These are phyloP conservation scores for Cryptus armator DNA, from an alignment of 2,888 invertebrate genomes.

Conservation along the genomic window DNA sequence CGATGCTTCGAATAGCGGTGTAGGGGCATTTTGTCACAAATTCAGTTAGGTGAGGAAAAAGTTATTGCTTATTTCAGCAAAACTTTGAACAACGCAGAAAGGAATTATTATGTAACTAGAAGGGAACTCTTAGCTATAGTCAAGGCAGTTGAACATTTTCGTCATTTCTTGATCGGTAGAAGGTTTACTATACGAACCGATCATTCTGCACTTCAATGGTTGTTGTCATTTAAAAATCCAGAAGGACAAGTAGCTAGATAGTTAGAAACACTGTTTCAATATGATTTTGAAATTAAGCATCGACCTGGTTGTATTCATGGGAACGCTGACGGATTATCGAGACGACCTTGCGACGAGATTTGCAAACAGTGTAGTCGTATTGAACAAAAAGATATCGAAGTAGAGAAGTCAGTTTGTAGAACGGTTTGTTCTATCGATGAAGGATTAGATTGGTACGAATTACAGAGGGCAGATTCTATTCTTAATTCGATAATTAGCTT, in stretches of 20 bases:
- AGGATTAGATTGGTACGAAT: not conserved
- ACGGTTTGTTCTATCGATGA: conserved; percentile 5
- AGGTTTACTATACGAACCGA: conserved; percentile 76
- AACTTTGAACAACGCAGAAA: conserved; percentile 29
- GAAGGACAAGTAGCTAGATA: conserved; percentile 80
- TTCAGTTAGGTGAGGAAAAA: conserved; percentile 36
- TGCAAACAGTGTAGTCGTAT: conserved; percentile 56
- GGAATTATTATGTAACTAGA: conserved; percentile 72
- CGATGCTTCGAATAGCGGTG: conserved; percentile 43
- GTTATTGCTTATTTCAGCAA: conserved; percentile 49
- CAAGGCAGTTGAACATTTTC: conserved; percentile 73
- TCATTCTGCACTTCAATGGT: conserved; percentile 78
- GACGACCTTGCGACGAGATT: conserved; percentile 66
- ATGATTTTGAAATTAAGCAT: conserved; percentile 74
- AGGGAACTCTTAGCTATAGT: conserved; percentile 75
- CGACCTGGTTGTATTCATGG: conserved; percentile 68
- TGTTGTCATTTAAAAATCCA: conserved; percentile 77
- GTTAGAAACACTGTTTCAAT: conserved; percentile 77
- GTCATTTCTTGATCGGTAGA: conserved; percentile 76
- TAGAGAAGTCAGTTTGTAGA: conserved; percentile 15
- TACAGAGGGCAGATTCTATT: conserved; percentile 24
- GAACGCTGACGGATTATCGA: conserved; percentile 73
- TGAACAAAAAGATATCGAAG: conserved; percentile 16
- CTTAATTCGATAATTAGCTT: conserved; percentile 25
- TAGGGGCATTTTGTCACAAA: conserved; percentile 49